A percentile compares a stretch with the other conserved stretches of the same genome.
phyloP scores from a whole-genome alignment of 92 coral and sea anemone species.

The Epizoanthus rinbou region DNA sequence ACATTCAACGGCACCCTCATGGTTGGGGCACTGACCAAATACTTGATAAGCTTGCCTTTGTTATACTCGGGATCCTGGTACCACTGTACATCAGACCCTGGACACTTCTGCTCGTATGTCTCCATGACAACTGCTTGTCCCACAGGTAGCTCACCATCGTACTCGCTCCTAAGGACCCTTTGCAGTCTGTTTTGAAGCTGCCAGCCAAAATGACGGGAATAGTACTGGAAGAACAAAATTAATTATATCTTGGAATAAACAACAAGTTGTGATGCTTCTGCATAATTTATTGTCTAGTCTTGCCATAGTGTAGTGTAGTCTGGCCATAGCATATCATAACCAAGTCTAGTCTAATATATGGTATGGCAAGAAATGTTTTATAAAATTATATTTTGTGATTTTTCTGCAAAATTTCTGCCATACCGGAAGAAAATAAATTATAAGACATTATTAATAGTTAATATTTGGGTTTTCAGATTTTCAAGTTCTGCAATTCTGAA shows the following conservation, averaged over 20 bases:
- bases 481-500: no score
- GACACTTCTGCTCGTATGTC: conserved; percentile 43
- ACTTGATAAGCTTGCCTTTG: conserved; percentile 74
- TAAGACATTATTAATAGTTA: no score
- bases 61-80: conserved; percentile 59
- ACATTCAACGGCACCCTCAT: conserved; percentile 77
- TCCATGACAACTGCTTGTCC: conserved; percentile 76
- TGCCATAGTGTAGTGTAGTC: not conserved
- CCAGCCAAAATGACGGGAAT: conserved; percentile 79
- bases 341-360: no score
- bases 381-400: no score
- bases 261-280: not conserved
- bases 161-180: conserved; percentile 46
- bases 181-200: conserved; percentile 81
- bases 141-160: conserved; percentile 73
- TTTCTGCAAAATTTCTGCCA: no score
- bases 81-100: conserved; percentile 36
- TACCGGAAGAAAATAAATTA: no score
- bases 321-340: no score
- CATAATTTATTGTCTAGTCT: not conserved
- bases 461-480: no score
- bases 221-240: conserved; percentile 43
- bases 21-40: conserved; percentile 79
- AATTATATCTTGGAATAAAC: not conserved
- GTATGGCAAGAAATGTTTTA: no score